Evolutionary conservation across 1,140 invertebrate species (phyloP).

Genomic region (Maniola jurtina): DNA sequence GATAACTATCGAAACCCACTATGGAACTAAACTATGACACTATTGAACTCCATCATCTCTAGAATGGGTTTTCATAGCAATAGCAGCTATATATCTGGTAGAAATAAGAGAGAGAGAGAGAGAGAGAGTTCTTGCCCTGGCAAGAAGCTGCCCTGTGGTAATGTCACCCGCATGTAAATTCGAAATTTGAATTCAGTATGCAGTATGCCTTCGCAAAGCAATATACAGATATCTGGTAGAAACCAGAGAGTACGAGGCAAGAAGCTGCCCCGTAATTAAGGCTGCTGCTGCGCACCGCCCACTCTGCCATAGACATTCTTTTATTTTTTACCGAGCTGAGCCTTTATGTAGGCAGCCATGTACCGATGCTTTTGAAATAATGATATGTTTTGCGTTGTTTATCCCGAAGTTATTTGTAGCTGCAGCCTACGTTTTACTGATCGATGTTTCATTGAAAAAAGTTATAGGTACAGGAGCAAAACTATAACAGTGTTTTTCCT

Average conservation of each 20-base stretch:
- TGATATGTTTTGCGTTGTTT: slow-evolving; percentile 31
- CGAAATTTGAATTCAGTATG: not conserved
- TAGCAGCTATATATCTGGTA: too few relatives aligned
- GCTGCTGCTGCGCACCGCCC: slow-evolving; percentile 41
- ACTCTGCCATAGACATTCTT: slow-evolving; percentile 38
- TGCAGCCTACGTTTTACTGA: not conserved
- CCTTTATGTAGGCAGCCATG: slow-evolving; percentile 38
- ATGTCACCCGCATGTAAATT: too few relatives aligned
- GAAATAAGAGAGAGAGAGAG: too few relatives aligned
- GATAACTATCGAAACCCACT: too few relatives aligned
- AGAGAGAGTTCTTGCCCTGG: too few relatives aligned
- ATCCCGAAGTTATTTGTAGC: slow-evolving; percentile 20
- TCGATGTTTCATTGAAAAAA: not conserved
- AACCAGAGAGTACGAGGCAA: slow-evolving; percentile 33
- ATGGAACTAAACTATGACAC: too few relatives aligned
- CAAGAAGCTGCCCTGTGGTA: too few relatives aligned
- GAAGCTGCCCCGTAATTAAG: slow-evolving; percentile 42
- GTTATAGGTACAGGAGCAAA: slow-evolving; percentile 10
- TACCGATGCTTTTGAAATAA: slow-evolving; percentile 36
- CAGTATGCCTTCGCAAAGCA: slow-evolving; percentile 14
- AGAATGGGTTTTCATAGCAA: too few relatives aligned
- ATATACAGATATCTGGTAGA: slow-evolving; percentile 25
- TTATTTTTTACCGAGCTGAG: slow-evolving; percentile 35
- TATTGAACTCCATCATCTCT: too few relatives aligned
- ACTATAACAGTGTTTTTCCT: slow-evolving; percentile 16